Evolutionary conservation across 2,113 vertebrate species (phyloP), one percentile per base, ranked within the genome.

Genomic region (Epinephelus fuscoguttatus): DNA sequence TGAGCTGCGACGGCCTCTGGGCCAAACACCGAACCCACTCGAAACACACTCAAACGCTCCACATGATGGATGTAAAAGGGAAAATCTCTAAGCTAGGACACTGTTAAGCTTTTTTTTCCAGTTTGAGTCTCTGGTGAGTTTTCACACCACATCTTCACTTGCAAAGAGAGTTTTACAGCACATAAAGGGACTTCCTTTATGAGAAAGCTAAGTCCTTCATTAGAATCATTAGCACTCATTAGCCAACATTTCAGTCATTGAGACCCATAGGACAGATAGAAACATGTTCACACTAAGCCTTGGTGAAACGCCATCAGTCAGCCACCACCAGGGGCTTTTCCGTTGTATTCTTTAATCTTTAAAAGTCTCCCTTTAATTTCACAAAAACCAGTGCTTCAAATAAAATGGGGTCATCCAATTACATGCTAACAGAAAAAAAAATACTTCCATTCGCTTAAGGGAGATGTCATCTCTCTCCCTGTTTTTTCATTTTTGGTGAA

Each of bases 341-440:
- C 3, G 13, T 37, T 70, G 25, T 66, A 57, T 59, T 70, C 76
- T 87, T 89, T 83, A 50, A 85, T 88, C 85, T 88, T 72, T 6
- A 40, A 64, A 88, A 78, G 40, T 60, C 55, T 74, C 27, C 62
- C 40, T 78, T 63, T 84, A 23, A 72, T 82, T 89, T 75, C 42
- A 59, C 55, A 17, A 47, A 45, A 82, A 67, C 12, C 23, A 63
- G 19, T 42, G 7, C 52, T 79, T 87, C 57, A 77, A 12, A 83
- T 78, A 59, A 86, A 93, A 87, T 25, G 21, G 49, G 79, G 80
- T 89, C 87, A 79, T 59, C 70, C 70, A 82, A 74, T 88, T 85
- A 80, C 69, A 55, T 73, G 21, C 62, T 45, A 18, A 70, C 60
- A 77, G 33, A 73, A 86, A 80, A 70, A 70, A 85, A 81, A 81